phyloP scores from a whole-genome alignment of 2,113 vertebrate species.

The Sturnira hondurensis region DNA sequence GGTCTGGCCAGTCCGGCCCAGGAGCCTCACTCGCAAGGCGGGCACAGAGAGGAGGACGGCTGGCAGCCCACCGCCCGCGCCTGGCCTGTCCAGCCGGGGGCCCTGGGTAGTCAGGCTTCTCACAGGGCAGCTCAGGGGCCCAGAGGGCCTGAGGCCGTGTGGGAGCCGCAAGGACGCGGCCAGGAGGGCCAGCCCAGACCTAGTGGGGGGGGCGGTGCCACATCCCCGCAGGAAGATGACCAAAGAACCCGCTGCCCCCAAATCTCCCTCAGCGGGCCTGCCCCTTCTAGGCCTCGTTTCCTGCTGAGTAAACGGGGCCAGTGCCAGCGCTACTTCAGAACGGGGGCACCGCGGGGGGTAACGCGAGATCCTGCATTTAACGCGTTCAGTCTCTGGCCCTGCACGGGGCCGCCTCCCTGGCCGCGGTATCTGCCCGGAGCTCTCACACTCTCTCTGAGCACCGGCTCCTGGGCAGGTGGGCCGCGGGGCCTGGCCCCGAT shows the following conservation, averaged over 20 bases:
- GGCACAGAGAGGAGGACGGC: rapidly evolving
- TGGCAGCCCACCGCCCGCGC: neutral
- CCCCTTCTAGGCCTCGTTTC: rapidly evolving
- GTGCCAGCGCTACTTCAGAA: rapidly evolving
- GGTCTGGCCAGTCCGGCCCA: neutral
- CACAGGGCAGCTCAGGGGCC: neutral
- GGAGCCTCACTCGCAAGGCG: too few species aligned
- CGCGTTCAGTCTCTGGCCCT: too few species aligned
- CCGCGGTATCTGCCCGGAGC: neutral
- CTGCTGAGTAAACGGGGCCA: rapidly evolving
- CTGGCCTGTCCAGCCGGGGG: rapidly evolving
- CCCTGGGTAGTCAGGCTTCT: neutral
- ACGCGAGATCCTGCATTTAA: too few species aligned
- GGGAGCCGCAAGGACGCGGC: neutral
- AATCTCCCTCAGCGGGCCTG: rapidly evolving
- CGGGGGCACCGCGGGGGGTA: too few species aligned
- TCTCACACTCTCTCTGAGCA: too few species aligned
- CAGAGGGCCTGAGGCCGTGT: rapidly evolving
- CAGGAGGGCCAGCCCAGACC: too few species aligned
- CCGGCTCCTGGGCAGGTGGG: too few species aligned
- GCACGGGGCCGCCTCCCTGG: too few species aligned
- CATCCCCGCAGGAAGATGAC: rapidly evolving
- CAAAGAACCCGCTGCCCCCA: rapidly evolving
- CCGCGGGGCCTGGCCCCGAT: too few species aligned
- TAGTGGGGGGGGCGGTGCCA: rapidly evolving